A percentile compares a stretch with the other conserved stretches of the same genome.
Conservation (phyloP, 2,888 invertebrate species). For the Agonopterix arenella region DNA sequence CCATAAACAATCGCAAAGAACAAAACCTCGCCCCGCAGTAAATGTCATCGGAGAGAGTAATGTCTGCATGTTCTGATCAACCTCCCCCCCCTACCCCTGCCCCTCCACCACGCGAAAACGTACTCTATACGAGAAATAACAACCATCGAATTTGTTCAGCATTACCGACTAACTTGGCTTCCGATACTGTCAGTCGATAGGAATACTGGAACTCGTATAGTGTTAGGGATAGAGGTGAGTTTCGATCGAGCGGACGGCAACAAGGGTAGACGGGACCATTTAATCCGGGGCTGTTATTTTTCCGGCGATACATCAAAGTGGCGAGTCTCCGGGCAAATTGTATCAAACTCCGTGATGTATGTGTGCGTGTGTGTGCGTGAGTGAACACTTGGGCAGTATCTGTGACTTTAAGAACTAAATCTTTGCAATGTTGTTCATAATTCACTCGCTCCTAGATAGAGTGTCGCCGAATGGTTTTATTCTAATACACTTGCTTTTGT, state of each 20-base stretch:
- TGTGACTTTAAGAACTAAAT: no score
- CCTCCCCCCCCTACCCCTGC: background rate
- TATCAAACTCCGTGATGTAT: slow-evolving; percentile 61
- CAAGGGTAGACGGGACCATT: slow-evolving; percentile 27
- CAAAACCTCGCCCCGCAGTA: slow-evolving; percentile 49
- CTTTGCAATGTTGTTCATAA: no score
- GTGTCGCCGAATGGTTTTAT: no score
- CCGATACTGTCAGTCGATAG: background rate
- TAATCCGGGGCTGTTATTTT: slow-evolving; percentile 60
- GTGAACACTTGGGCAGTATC: no score
- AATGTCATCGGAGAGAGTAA: slow-evolving; percentile 53
- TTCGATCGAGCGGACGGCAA: background rate
- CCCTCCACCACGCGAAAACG: slow-evolving; percentile 1
- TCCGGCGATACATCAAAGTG: slow-evolving; percentile 64
- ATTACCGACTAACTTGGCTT: background rate
- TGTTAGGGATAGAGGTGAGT: background rate
- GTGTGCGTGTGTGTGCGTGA: slow-evolving; percentile 1
- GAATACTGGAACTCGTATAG: background rate
- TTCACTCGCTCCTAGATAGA: no score
- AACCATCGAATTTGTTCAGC: background rate
- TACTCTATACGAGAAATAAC: slow-evolving; percentile 8
- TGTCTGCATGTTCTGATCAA: slow-evolving; percentile 46
- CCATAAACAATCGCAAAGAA: slow-evolving; percentile 55
- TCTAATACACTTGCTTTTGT: no score
- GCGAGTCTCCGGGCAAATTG: slow-evolving; percentile 59